Conservation (phyloP, 2,113 vertebrate genomes). For the Myiozetetes cayanensis region DNA sequence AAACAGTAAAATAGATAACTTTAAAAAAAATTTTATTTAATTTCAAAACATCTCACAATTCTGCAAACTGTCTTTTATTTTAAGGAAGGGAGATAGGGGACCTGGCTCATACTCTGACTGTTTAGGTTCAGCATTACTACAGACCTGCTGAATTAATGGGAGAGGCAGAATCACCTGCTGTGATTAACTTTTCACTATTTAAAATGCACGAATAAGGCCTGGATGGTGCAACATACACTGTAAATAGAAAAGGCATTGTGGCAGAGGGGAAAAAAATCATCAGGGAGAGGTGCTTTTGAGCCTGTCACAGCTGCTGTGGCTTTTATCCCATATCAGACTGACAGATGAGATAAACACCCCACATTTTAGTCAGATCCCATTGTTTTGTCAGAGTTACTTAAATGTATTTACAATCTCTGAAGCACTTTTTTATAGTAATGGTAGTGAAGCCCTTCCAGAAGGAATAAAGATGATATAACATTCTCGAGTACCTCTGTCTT, state of each 20-base stretch:
- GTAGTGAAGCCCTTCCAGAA: constrained; percentile 50
- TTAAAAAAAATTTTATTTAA: not conserved
- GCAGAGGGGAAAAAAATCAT: not conserved
- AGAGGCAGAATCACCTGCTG: not conserved
- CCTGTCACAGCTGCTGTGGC: not conserved
- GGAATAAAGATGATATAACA: constrained; percentile 54
- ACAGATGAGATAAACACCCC: constrained; percentile 48
- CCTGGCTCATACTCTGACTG: not conserved
- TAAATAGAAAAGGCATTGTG: not conserved
- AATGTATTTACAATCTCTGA: constrained; percentile 46
- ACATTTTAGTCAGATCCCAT: constrained; percentile 51
- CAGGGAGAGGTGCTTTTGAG: not conserved
- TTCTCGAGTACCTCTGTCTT: constrained; percentile 52
- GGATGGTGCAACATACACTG: not conserved
- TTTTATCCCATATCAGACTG: constrained; percentile 23
- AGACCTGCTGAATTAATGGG: not conserved
- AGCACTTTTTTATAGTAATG: constrained; percentile 47
- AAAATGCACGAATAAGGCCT: not conserved
- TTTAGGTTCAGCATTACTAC: not conserved
- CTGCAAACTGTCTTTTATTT: not conserved
- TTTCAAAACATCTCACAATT: not conserved
- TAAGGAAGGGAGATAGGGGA: not conserved
- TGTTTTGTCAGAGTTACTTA: constrained; percentile 58
- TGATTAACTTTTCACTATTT: not conserved
- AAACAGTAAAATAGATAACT: not conserved